Evolutionary conservation across 2,113 vertebrate species (phyloP).

Genomic region (Paramormyrops kingsleyae): DNA sequence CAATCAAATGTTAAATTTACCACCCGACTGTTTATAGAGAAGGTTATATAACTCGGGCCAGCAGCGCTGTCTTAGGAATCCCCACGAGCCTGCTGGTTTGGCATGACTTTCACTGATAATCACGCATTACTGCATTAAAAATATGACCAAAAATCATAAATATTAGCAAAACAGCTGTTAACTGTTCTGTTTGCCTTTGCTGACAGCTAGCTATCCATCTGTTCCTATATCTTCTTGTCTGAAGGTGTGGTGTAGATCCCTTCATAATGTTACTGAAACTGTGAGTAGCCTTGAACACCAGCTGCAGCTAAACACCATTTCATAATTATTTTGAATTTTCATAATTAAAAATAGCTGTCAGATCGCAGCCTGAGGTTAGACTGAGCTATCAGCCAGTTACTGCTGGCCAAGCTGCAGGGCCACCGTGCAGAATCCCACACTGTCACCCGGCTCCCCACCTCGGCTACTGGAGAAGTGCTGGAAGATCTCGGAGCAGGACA

Average conservation of each 20-base stretch:
- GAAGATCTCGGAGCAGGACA: conserved; percentile 60
- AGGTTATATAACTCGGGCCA: conserved; percentile 1
- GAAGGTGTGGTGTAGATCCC: background rate
- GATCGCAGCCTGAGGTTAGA: background rate
- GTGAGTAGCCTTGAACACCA: background rate
- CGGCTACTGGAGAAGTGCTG: conserved; percentile 59
- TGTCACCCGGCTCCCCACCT: conserved; percentile 40
- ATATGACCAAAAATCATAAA: background rate
- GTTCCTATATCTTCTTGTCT: background rate
- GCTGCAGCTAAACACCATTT: background rate
- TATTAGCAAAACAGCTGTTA: background rate
- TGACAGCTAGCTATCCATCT: background rate
- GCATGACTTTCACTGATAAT: background rate
- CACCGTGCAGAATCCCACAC: background rate
- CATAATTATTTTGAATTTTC: background rate
- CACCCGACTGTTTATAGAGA: background rate
- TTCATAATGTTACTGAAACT: background rate
- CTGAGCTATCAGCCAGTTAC: background rate
- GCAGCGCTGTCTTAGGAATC: background rate
- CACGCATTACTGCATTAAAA: background rate
- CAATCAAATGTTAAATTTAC: conserved; percentile 6
- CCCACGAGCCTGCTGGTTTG: background rate
- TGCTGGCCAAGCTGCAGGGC: background rate
- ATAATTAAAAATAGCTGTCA: background rate
- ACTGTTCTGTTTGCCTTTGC: background rate